Evolutionary conservation across 2,113 vertebrate species (phyloP).

Genomic region (Chelonoidis abingdonii): DNA sequence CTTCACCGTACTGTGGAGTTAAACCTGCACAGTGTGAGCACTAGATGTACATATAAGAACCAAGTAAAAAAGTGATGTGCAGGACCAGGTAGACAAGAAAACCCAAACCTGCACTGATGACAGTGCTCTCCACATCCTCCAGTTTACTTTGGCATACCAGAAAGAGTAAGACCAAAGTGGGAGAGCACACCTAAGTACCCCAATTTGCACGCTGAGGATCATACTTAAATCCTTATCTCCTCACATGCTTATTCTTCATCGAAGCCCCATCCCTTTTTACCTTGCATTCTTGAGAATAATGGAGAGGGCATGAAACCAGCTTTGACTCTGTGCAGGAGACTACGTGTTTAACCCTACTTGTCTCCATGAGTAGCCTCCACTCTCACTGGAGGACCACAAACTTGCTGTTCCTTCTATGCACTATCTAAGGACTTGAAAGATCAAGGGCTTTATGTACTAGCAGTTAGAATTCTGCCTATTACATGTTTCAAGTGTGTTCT

Average conservation of each 20-base stretch:
- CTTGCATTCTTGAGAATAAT: neutral
- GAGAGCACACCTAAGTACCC: neutral
- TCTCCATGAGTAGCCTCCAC: neutral
- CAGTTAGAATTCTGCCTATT: neutral
- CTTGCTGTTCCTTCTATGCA: constrained; percentile 32
- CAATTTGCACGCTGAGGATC: neutral
- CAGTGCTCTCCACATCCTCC: neutral
- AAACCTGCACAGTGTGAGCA: neutral
- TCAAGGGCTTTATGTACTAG: neutral
- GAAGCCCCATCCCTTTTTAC: neutral
- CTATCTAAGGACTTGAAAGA: neutral
- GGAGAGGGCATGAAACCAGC: accelerated
- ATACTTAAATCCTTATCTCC: neutral
- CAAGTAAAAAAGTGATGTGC: neutral
- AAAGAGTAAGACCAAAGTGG: neutral
- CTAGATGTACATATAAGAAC: neutral
- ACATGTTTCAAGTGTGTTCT: neutral
- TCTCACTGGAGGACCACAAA: neutral
- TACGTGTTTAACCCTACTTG: neutral
- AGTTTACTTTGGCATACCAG: neutral
- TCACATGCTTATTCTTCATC: neutral
- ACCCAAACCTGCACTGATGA: neutral
- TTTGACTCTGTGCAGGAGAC: neutral
- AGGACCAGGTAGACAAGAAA: neutral
- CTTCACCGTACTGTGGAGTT: neutral